Conservation (phyloP, 2,797 vertebrate species). For the Rhynchonycteris naso region DNA sequence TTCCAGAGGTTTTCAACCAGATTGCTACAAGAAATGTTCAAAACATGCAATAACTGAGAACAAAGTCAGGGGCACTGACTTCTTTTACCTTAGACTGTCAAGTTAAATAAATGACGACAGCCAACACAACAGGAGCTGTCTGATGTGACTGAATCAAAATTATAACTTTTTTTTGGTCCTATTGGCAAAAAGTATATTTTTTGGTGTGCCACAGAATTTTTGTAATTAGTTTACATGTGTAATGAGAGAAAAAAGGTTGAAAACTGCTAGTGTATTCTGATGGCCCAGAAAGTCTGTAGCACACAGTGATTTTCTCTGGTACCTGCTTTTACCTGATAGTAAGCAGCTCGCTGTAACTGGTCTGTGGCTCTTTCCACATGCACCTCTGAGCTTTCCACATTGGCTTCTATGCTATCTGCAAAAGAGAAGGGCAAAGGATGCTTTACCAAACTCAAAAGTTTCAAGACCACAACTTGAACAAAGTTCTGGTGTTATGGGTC, state of each 20-base stretch:
- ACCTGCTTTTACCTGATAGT: slow-evolving; percentile 92
- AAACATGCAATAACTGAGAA: neutral
- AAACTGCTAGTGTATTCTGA: neutral
- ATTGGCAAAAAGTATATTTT: neutral
- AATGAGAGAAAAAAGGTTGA: neutral
- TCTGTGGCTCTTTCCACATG: slow-evolving; percentile 95
- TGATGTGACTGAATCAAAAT: neutral
- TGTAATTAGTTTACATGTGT: neutral
- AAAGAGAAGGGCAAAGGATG: slow-evolving; percentile 32
- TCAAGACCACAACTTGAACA: neutral
- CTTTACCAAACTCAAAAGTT: slow-evolving; percentile 43
- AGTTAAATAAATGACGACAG: neutral
- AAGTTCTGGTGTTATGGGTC: neutral
- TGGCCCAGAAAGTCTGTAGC: neutral
- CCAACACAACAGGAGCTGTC: neutral
- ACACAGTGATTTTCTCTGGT: neutral
- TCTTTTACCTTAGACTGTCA: neutral
- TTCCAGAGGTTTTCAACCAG: neutral
- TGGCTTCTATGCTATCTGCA: slow-evolving; percentile 97
- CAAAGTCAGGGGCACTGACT: no score
- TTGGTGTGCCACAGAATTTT: neutral
- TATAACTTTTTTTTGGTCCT: no score
- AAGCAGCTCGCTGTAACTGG: slow-evolving; percentile 93
- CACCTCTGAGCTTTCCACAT: slow-evolving; percentile 96
- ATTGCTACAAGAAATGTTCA: neutral